Percentiles rank a stretch among this genome's conserved stretches.
Conservation (phyloP, 2,113 vertebrate genomes). For the Salvator merianae region DNA sequence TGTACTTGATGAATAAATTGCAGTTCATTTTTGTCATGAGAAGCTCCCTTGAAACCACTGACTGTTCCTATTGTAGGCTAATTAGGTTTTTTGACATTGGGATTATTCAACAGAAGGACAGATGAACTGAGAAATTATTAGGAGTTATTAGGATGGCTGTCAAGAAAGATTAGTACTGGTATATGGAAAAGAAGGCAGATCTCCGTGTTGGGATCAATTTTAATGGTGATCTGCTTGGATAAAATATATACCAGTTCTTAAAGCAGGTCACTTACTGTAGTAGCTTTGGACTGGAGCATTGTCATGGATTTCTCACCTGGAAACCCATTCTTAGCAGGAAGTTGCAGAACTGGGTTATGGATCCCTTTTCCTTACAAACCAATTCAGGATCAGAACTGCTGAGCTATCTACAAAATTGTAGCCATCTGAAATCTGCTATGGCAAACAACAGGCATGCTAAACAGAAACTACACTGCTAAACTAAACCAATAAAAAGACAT, state of each 20-base stretch:
- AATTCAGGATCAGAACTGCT: constrained; percentile 51
- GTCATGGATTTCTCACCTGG: constrained; percentile 48
- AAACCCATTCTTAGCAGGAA: constrained; percentile 58
- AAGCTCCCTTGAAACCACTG: constrained; percentile 36
- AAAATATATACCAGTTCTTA: constrained; percentile 15
- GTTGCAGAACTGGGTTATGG: constrained; percentile 48
- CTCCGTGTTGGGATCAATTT: constrained; percentile 30
- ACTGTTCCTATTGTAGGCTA: constrained; percentile 59
- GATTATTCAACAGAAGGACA: constrained; percentile 54
- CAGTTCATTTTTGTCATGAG: constrained; percentile 52
- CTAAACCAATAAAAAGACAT: constrained; percentile 16
- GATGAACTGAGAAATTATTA: constrained; percentile 34
- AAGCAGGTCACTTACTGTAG: constrained; percentile 51
- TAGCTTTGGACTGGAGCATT: no score
- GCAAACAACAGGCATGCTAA: neutral
- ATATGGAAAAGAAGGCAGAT: neutral
- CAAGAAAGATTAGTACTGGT: constrained; percentile 20
- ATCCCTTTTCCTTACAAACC: constrained; percentile 44
- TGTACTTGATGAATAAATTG: constrained; percentile 56
- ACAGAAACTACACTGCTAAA: constrained; percentile 46
- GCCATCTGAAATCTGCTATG: constrained; percentile 33
- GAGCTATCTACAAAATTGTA: constrained; percentile 50
- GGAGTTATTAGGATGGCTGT: constrained; percentile 38
- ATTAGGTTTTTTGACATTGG: constrained; percentile 34
- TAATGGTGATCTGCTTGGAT: constrained; percentile 27